Percentiles rank a stretch among this genome's conserved stretches.
Conservation (phyloP, 2,888 invertebrate species). For the Drosophila pegasa region DNA sequence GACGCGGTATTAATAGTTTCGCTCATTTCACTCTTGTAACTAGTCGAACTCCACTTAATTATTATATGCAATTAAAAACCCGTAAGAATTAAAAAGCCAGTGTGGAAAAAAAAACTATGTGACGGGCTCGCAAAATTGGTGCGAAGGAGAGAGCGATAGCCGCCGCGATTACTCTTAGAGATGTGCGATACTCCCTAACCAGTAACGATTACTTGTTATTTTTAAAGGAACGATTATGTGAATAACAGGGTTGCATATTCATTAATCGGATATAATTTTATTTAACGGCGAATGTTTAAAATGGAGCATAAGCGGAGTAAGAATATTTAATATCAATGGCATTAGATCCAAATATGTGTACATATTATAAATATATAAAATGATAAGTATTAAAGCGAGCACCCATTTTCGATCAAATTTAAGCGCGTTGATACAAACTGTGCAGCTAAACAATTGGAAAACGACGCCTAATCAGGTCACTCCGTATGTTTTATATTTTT, state of each 20-base stretch:
- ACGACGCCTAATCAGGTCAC: too few relatives aligned
- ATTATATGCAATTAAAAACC: conserved; percentile 19
- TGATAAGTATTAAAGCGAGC: too few relatives aligned
- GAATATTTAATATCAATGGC: too few relatives aligned
- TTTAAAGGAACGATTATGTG: background rate
- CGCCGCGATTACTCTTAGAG: conserved; percentile 46
- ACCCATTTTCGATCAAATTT: too few relatives aligned
- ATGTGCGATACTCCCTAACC: conserved; percentile 19
- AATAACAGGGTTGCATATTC: background rate
- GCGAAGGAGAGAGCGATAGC: conserved; percentile 45
- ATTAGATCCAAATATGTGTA: too few relatives aligned
- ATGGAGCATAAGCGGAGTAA: too few relatives aligned
- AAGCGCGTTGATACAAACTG: too few relatives aligned
- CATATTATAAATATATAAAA: too few relatives aligned
- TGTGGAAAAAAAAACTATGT: conserved; percentile 31
- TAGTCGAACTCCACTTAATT: conserved; percentile 11
- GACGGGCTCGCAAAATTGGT: conserved; percentile 46
- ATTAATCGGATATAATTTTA: background rate
- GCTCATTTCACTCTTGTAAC: conserved; percentile 66
- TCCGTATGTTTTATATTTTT: too few relatives aligned
- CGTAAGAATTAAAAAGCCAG: conserved; percentile 27
- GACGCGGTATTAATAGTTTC: conserved; percentile 81
- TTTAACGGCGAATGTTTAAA: too few relatives aligned
- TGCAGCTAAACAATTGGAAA: too few relatives aligned
- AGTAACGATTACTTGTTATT: conserved; percentile 8